A percentile compares a stretch with the other conserved stretches of the same genome.
Conservation (phyloP, 2,888 invertebrate species). For the Megastigmus dorsalis region DNA sequence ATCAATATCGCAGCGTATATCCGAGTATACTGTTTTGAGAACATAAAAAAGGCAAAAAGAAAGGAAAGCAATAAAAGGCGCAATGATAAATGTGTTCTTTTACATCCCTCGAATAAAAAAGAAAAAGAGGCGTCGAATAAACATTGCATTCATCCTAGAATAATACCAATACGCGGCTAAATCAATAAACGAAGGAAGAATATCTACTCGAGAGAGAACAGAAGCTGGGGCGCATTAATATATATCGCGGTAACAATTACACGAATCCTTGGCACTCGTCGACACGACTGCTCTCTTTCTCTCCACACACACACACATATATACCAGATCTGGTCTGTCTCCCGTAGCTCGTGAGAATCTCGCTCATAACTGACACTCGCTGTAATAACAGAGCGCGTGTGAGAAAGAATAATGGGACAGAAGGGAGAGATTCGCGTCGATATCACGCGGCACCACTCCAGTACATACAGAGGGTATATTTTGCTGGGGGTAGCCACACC, state of each 20-base stretch:
- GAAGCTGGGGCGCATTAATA: slow-evolving; percentile 15
- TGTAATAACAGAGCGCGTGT: slow-evolving; percentile 51
- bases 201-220: neutral
- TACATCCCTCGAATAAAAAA: too few relatives aligned
- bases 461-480: slow-evolving; percentile 1
- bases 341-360: slow-evolving; percentile 40
- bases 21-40: too few relatives aligned
- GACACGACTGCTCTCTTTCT: too few relatives aligned
- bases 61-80: too few relatives aligned
- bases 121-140: too few relatives aligned
- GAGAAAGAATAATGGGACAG: slow-evolving; percentile 58
- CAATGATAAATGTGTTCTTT: too few relatives aligned
- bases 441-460: neutral
- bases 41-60: too few relatives aligned
- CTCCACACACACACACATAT: neutral
- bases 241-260: slow-evolving; percentile 24
- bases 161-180: too few relatives aligned
- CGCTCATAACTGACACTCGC: slow-evolving; percentile 44
- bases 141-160: too few relatives aligned
- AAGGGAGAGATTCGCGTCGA: slow-evolving; percentile 52
- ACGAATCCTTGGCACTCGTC: neutral
- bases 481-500: slow-evolving; percentile 55
- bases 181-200: too few relatives aligned
- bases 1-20: too few relatives aligned
- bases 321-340: neutral